A percentile compares a stretch with the other conserved stretches of the same genome.
Evolutionary conservation across 2,113 vertebrate species (phyloP).

Genomic region (Tenrec ecaudatus): DNA sequence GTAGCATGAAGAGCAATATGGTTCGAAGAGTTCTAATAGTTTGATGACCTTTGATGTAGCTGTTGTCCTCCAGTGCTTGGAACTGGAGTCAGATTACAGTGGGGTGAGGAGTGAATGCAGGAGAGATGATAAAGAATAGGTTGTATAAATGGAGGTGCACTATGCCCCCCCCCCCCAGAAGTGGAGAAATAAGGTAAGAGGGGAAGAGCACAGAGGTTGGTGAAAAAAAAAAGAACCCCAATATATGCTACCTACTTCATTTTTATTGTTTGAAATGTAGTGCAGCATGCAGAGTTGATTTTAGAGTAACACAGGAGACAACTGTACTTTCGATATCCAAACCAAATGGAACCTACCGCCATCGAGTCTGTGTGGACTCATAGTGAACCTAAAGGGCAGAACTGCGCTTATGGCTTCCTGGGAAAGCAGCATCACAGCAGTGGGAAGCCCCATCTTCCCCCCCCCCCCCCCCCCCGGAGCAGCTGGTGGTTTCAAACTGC

Average conservation of each 20-base stretch:
- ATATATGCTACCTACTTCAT: not conserved
- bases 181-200: slow-evolving; percentile 11
- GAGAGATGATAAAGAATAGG: not conserved
- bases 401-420: no score
- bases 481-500: no score
- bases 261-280: not conserved
- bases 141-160: not conserved
- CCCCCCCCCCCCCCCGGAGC: no score
- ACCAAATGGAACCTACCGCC: no score
- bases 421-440: no score
- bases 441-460: no score
- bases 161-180: not conserved
- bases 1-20: not conserved
- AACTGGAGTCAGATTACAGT: not conserved
- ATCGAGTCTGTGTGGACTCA: no score
- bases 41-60: not conserved
- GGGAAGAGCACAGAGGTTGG: not conserved
- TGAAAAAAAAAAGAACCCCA: not conserved
- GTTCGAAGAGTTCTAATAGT: not conserved
- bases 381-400: no score
- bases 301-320: not conserved
- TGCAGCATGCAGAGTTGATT: not conserved
- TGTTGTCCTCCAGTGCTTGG: not conserved
- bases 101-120: not conserved
- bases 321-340: not conserved